A percentile compares a stretch with the other conserved stretches of the same genome.
phyloP scores from a whole-genome alignment of 2,113 vertebrate species.

The Ellobius talpinus region DNA sequence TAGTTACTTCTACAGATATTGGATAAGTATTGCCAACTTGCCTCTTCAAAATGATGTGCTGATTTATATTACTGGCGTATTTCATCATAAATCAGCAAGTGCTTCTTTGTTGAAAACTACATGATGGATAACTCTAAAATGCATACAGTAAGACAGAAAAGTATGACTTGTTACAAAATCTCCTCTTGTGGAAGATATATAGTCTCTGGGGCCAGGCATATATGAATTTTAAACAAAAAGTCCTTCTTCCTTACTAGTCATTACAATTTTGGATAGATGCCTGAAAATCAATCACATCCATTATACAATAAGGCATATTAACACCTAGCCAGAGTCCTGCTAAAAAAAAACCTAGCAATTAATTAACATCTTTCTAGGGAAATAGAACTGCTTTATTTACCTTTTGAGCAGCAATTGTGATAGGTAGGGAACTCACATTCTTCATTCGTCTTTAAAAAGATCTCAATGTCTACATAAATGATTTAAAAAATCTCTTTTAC shows the following conservation, averaged over 20 bases:
- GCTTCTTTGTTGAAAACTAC: conserved; percentile 18
- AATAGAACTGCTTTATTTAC: background rate
- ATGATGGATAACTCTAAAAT: background rate
- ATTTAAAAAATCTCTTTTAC: conserved; percentile 1
- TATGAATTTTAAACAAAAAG: conserved; percentile 29
- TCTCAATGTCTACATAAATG: background rate
- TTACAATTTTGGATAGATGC: conserved; percentile 9
- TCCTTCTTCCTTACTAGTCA: background rate
- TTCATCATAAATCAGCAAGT: conserved; percentile 15
- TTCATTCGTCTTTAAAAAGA: background rate
- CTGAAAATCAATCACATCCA: background rate
- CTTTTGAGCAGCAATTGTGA: conserved; percentile 12
- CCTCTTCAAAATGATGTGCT: background rate
- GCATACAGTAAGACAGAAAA: background rate
- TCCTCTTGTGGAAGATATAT: background rate
- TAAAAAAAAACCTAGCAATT: background rate
- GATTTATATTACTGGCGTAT: background rate
- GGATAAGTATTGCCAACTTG: background rate
- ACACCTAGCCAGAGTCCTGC: background rate
- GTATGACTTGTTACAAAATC: background rate
- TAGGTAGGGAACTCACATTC: background rate
- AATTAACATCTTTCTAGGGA: conserved; percentile 1
- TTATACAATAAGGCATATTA: background rate
- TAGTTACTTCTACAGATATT: background rate
- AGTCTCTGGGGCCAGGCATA: background rate